Base-by-base conservation (phyloP, 37 sponge, comb jelly and placozoan species). In the Hormiphora californensis region DNA sequence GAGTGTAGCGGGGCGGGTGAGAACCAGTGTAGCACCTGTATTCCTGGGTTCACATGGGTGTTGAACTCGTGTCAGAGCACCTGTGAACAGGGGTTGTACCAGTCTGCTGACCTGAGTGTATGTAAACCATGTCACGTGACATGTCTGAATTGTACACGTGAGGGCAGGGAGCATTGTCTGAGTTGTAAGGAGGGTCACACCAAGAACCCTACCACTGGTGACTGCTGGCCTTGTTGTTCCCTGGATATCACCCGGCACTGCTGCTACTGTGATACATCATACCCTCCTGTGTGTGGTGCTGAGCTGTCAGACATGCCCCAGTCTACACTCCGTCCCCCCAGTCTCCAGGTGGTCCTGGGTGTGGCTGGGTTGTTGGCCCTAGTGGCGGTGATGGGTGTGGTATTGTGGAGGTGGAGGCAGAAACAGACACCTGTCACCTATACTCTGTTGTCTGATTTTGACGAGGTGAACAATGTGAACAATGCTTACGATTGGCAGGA, bases 41-140 rank as follows among this genome's bases (percentile, higher is more conserved):
- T 73, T 25, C 28, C 4, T 1, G 81, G 81, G 1, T 73, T 73
- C 44, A 40, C 81, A n/a, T 21, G 40, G 1, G 43, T 46, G 11
- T n/a, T 7, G 8, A 46, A 73, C 1, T 21, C 28, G 21, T 73
- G 81, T 40, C 46, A 43, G 41, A 33, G 43, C 46, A 12, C 81
- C 22, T 73, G 81, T 21, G 43, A 28, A 23, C 81, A 73, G 46
- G 81, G 81, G 7, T 36, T 73, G 25, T 73, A 40, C 23, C 40
- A 73, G 46, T 43, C 40, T 46, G 46, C 19, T 22, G 3, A 4
- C 1, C 32, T 73, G 4, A 73, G 43, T 46, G 43, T 28, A 0
- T 73, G 81, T 41, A 73, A 41, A 40, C 81, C 81, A n/a, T 73
- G 81, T 40, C 81, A 73, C 35, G 81, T 73, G 44, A 73, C 81